phyloP scores from a whole-genome alignment of 2,888 invertebrate species.

The Quadroppia sp. region DNA sequence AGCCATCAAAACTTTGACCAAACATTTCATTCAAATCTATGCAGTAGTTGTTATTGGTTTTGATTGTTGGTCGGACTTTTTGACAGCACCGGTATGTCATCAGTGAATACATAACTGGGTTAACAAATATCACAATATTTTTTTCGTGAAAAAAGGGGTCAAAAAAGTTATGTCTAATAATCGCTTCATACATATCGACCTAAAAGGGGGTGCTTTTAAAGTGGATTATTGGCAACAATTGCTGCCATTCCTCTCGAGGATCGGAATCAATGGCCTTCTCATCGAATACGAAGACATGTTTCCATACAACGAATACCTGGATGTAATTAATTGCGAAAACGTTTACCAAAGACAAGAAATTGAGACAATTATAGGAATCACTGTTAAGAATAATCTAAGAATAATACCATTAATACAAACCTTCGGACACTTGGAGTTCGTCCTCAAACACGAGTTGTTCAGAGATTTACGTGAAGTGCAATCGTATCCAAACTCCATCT shows the following conservation, averaged over 20 bases:
- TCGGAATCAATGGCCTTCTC: slow-evolving; percentile 53
- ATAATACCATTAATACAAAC: slow-evolving; percentile 60
- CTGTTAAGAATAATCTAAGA: slow-evolving; percentile 54
- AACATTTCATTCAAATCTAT: too few species aligned
- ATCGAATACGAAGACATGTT: slow-evolving; percentile 65
- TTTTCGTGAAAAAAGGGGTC: too few species aligned
- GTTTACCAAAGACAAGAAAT: slow-evolving; percentile 53
- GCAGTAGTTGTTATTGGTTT: too few species aligned
- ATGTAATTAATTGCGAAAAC: slow-evolving; percentile 55
- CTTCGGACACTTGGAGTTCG: slow-evolving; percentile 62
- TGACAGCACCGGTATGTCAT: too few species aligned
- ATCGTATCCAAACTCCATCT: too few species aligned
- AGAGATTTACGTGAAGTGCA: slow-evolving; percentile 61
- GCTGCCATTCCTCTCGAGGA: slow-evolving; percentile 45
- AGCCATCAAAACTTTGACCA: too few species aligned
- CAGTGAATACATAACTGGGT: too few species aligned
- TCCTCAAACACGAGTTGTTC: slow-evolving; percentile 68
- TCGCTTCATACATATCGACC: slow-evolving; percentile 47
- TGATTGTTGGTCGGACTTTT: too few species aligned
- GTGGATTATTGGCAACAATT: slow-evolving; percentile 44
- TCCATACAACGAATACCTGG: slow-evolving; percentile 57
- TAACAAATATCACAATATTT: too few species aligned
- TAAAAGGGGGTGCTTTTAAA: slow-evolving; percentile 48
- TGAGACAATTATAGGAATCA: slow-evolving; percentile 50
- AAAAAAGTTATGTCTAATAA: too few species aligned